A percentile compares a stretch with the other conserved stretches of the same genome.
Conservation (phyloP, 1,140 invertebrate species). For the Bombus polaris region DNA sequence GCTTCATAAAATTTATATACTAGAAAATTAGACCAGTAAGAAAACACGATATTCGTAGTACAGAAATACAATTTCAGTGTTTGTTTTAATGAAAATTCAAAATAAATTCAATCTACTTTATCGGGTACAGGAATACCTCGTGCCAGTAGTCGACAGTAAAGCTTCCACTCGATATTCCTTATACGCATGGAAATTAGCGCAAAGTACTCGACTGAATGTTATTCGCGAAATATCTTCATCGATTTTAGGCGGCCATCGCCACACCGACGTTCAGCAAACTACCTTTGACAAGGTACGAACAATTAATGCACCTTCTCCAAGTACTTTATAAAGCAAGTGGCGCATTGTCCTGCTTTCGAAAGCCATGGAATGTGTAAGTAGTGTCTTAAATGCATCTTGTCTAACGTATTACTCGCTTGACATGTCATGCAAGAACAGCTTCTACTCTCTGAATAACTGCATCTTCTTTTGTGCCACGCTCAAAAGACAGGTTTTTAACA, state of each 20-base stretch:
- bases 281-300: slow-evolving; percentile 43
- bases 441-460: slow-evolving; percentile 29
- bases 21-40: not conserved
- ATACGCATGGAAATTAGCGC: not conserved
- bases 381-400: slow-evolving; percentile 47
- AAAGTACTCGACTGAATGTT: not conserved
- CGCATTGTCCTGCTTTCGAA: slow-evolving; percentile 44
- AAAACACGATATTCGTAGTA: not conserved
- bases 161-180: not conserved
- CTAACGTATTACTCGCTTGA: slow-evolving; percentile 37
- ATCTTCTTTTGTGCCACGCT: not conserved
- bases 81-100: too few relatives aligned
- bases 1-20: too few relatives aligned
- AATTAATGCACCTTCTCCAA: slow-evolving; percentile 45
- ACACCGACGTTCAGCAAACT: slow-evolving; percentile 30
- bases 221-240: slow-evolving; percentile 18
- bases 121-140: not conserved
- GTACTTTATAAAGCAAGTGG: slow-evolving; percentile 48
- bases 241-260: slow-evolving; percentile 19
- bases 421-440: slow-evolving; percentile 24
- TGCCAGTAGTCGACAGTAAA: not conserved
- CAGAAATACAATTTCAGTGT: not conserved
- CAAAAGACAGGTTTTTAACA: slow-evolving; percentile 32
- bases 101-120: not conserved
- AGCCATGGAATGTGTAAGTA: slow-evolving; percentile 43